Evolutionary conservation across 1,140 invertebrate species (phyloP).

Genomic region (Sycobia sp.): DNA sequence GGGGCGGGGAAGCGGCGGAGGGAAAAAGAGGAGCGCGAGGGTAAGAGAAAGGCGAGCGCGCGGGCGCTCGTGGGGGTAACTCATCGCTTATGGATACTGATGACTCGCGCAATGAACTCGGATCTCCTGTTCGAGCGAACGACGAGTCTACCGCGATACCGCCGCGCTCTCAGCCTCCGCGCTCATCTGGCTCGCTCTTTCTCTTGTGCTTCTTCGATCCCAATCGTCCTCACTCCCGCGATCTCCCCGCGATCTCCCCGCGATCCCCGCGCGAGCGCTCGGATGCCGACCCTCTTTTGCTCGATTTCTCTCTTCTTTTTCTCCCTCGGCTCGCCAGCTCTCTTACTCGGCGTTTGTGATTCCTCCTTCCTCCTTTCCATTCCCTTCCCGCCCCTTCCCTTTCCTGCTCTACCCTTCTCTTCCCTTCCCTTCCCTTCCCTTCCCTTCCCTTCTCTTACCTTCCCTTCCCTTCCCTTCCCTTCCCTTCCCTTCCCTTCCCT

Average conservation of each 20-base stretch:
- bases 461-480: slow-evolving; percentile 31
- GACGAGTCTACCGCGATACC: background rate
- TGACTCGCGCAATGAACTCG: slow-evolving; percentile 63
- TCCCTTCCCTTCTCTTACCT: slow-evolving; percentile 34
- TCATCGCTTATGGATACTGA: slow-evolving; percentile 64
- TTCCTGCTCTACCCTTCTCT: slow-evolving; percentile 16
- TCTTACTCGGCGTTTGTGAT: too few relatives aligned
- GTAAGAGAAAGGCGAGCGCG: slow-evolving; percentile 20
- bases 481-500: slow-evolving; percentile 27
- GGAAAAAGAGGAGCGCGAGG: slow-evolving; percentile 1
- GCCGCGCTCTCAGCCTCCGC: slow-evolving; percentile 28
- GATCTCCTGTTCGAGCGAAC: slow-evolving; percentile 43
- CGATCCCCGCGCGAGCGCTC: background rate
- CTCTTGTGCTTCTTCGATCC: background rate
- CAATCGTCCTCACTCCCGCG: background rate
- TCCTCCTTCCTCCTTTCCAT: too few relatives aligned
- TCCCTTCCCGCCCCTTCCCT: too few relatives aligned
- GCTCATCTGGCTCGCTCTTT: too few relatives aligned
- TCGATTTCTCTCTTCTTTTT: slow-evolving; percentile 35
- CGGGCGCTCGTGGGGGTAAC: slow-evolving; percentile 47
- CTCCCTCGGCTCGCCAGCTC: too few relatives aligned
- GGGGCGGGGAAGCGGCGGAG: slow-evolving; percentile 18
- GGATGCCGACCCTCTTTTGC: slow-evolving; percentile 32
- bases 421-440: too few relatives aligned
- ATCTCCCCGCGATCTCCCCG: background rate